Evolutionary conservation across 1,140 invertebrate species (phyloP), one percentile per base, ranked within the genome.

Genomic region (Panagrolaimus sp.): DNA sequence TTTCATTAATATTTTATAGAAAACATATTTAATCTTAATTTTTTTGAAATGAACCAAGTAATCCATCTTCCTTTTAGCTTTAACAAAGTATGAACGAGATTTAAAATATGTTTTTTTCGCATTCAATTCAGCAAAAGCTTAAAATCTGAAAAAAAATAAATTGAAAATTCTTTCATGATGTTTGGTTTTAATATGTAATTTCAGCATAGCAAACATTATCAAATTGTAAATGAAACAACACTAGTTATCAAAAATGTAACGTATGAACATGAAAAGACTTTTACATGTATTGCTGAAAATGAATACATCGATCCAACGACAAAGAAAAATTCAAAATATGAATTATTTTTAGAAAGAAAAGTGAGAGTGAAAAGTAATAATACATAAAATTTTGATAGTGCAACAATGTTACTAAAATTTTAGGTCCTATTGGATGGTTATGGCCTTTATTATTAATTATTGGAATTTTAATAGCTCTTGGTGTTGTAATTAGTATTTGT

Each of bases 181-280:
- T 57, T 57, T 11, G 51, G 51, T 9, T 57, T 44, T 68, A 9
- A 42, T 13, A 13, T 11, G 67, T 4, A 38, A 38, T 38, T 38
- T 38, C 31, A 38, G 31, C 31, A 38, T 38, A 38, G 2, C 31
- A 38, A 38, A 38, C 31, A 38, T 38, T 38, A 38, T 38, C 31
- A 38, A 38, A 38, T 38, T 38, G 31, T 38, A 38, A 65, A 65
- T 38, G 73, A 67, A n/a, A 65, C 64, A 20, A 61, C 44, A 9
- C 44, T 73, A 43, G n/a, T 67, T 9, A 73, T 73, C 8, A 51
- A 68, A 23, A 73, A 73, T 62, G 67, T 73, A 14, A 73, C 72
- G 7, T 63, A 68, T 43, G 45, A 53, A 14, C 73, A 73, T 14
- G 62, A 65, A n/a, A 72, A 47, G 9, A 74, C 44, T 14, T 73